Evolutionary conservation across 2,888 invertebrate genomes (phyloP), one percentile per base, ranked within the genome.

Genomic region (Xestia c-nigrum): DNA sequence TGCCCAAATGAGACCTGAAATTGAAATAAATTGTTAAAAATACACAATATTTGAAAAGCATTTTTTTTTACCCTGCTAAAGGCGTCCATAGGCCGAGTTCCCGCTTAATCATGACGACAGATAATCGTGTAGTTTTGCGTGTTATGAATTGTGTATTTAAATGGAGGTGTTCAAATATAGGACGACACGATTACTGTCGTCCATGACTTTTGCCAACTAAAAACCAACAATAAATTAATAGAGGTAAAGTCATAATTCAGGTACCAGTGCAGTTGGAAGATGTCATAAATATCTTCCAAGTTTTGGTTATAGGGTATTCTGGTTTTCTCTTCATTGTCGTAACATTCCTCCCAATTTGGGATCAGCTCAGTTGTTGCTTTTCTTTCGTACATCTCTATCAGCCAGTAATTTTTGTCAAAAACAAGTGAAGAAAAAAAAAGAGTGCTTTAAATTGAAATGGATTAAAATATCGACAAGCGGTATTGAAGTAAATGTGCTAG

Each of bases 1-100:
- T 52, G 98, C 98, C 98, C 99, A 99, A 89, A 99, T 98, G 78
- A 99, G 97, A 97, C 99, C 99, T 99, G 92, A 0, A 92, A 61
- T n/a, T n/a, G 1, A 14, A 19, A 5, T 0, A 46, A 24, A 38
- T 14, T 19, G n/a, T 81, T 9, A 2, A 31, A 31, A 31, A 31
- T 2, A 31, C 31, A 31, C n/a, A n/a, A n/a, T 2, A 31, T 31
- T 31, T 31, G 31, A 31, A 31, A 31, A 31, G 31, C 31, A 31
- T 31, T 31, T 31, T 31, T 31, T 31, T 31, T 31, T 31, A 1
- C 31, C 31, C 31, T 31, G 3, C 31, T 31, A 31, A 31, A 31
- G 31, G 31, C 31, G 3, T 31, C 31, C 31, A 31, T 31, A 31
- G 31, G 31, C 31, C 31, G 31, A 1, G 31, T 31, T 31, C 31